These are phyloP conservation scores for Vimba vimba DNA, from an alignment of 2,113 vertebrate species.

Conservation along the genomic window DNA sequence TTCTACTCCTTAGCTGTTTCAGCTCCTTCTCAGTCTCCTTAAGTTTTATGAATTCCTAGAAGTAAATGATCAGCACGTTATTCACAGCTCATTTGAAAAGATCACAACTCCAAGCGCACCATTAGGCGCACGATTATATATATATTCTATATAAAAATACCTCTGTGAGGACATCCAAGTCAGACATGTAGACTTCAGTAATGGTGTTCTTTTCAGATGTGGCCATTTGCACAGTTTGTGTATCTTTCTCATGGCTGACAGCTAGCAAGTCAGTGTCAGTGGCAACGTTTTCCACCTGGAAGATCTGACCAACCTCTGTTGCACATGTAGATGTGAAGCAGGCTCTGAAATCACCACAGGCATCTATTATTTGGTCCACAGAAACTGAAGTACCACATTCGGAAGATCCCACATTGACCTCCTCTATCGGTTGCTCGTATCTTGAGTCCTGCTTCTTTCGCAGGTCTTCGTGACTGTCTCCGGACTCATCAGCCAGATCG, in stretches of 20 bases:
- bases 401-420: conserved; percentile 32
- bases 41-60: conserved; percentile 68
- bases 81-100: neutral
- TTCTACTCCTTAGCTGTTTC: conserved; percentile 48
- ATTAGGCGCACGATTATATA: too few relatives aligned
- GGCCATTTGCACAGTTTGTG: conserved; percentile 57
- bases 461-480: neutral
- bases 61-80: neutral
- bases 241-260: conserved; percentile 20
- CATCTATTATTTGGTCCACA: conserved; percentile 46
- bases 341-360: conserved; percentile 50
- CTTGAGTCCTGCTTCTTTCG: neutral
- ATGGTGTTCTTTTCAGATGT: conserved; percentile 62
- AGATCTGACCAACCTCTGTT: conserved; percentile 32
- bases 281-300: conserved; percentile 43
- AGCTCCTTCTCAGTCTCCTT: conserved; percentile 45
- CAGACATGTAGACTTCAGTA: conserved; percentile 69
- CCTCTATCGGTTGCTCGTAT: neutral
- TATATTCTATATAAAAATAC: conserved; percentile 60
- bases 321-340: conserved; percentile 52
- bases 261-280: conserved; percentile 22
- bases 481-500: conserved; percentile 24
- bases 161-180: conserved; percentile 67
- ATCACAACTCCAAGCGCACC: neutral
- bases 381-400: neutral